A percentile compares a stretch with the other conserved stretches of the same genome.
Evolutionary conservation across 2,797 vertebrate genomes (phyloP).

Genomic region (Galago senegalensis): DNA sequence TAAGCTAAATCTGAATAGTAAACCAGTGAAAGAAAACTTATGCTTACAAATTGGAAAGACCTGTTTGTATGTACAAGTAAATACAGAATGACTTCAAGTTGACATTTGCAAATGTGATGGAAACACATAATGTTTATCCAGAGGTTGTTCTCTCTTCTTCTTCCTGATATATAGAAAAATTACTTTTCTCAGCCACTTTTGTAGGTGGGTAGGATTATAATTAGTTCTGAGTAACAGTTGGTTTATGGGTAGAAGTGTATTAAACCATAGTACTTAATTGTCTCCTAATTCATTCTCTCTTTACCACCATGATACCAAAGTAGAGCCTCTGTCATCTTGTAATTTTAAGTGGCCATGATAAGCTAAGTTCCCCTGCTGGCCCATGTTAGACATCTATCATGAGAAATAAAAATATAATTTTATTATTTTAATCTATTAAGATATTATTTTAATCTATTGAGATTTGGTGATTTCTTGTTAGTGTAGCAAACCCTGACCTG

Average conservation of each 20-base stretch:
- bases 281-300: background rate
- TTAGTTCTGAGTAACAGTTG: background rate
- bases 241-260: background rate
- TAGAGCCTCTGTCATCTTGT: background rate
- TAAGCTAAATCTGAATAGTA: background rate
- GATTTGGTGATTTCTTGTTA: background rate
- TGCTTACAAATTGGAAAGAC: background rate
- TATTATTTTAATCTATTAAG: background rate
- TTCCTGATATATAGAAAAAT: background rate
- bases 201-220: background rate
- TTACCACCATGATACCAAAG: background rate
- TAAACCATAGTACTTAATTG: background rate
- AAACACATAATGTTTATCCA: background rate
- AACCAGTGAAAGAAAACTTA: background rate
- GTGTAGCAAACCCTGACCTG: background rate
- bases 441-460: conserved; percentile 11
- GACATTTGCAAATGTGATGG: background rate
- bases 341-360: background rate
- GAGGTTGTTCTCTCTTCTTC: background rate
- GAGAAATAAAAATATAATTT: background rate
- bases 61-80: background rate
- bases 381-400: background rate
- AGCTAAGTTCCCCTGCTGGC: background rate
- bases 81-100: background rate
- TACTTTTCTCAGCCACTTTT: background rate